phyloP scores from a whole-genome alignment of 1,140 invertebrate genomes.

The Whitmania pigra region DNA sequence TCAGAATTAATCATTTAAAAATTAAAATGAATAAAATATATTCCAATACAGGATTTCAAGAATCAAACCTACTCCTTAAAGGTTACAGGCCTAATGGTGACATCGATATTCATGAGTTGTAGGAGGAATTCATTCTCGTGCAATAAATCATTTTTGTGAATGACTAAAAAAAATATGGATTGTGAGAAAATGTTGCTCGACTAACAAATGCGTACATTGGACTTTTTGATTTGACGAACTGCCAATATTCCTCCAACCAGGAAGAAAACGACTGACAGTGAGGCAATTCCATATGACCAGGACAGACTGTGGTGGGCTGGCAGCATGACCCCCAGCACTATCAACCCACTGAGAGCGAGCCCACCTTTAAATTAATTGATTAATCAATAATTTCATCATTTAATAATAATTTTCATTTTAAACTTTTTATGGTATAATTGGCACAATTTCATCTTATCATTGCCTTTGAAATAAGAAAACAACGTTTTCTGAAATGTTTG shows the following conservation, averaged over 20 bases:
- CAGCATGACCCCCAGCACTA: not conserved
- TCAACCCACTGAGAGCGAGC: constrained; percentile 6
- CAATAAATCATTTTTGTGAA: too few relatives aligned
- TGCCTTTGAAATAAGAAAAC: too few relatives aligned
- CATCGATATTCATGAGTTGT: too few relatives aligned
- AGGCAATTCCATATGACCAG: constrained; percentile 12
- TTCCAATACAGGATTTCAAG: too few relatives aligned
- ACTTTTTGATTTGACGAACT: constrained; percentile 3
- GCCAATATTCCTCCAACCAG: constrained; percentile 9
- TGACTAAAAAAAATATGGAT: too few relatives aligned
- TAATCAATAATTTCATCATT: not conserved
- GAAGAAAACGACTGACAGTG: not conserved
- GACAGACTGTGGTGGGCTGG: not conserved
- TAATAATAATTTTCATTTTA: not conserved
- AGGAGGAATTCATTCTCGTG: too few relatives aligned
- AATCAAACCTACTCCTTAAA: too few relatives aligned
- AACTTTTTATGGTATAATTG: not conserved
- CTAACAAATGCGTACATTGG: constrained; percentile 15
- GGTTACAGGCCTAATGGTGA: too few relatives aligned
- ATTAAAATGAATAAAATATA: too few relatives aligned
- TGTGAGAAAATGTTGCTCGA: too few relatives aligned
- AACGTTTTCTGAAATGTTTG: too few relatives aligned
- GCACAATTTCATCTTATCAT: not conserved
- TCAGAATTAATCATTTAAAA: too few relatives aligned
- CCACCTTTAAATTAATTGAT: not conserved